phyloP scores from a whole-genome alignment of 1,140 invertebrate species.

The Drosophila kikkawai region DNA sequence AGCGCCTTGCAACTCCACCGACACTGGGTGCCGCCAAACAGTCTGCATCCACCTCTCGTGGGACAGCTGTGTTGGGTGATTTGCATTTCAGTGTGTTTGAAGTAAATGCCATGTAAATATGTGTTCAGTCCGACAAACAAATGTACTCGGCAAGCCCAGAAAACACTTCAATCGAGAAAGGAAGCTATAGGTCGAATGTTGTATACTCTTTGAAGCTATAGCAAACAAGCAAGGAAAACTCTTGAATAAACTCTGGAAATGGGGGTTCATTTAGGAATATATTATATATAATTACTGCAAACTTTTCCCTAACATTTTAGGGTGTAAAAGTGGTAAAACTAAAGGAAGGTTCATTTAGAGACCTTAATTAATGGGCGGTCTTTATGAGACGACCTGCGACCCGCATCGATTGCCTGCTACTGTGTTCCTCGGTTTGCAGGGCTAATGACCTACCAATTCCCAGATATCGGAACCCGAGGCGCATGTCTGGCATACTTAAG shows the following conservation, averaged over 20 bases:
- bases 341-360: background rate
- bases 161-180: conserved; percentile 19
- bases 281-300: background rate
- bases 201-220: background rate
- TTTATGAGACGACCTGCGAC: conserved; percentile 29
- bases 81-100: conserved; percentile 61
- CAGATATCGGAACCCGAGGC: conserved; percentile 31
- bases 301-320: background rate
- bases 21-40: conserved; percentile 45
- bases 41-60: conserved; percentile 39
- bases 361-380: conserved; percentile 61
- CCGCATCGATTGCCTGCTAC: conserved; percentile 40
- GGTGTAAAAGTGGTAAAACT: conserved; percentile 1
- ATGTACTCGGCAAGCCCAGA: conserved; percentile 21
- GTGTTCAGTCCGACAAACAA: conserved; percentile 44
- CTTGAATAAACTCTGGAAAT: background rate
- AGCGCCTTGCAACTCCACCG: conserved; percentile 30
- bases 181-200: background rate
- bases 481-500: conserved; percentile 55
- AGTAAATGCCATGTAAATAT: conserved; percentile 70
- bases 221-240: background rate
- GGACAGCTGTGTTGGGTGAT: conserved; percentile 53
- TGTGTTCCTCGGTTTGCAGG: conserved; percentile 33
- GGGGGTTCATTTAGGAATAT: background rate
- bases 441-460: conserved; percentile 64